Evolutionary conservation across 1,140 invertebrate genomes (phyloP).

Genomic region (Calliphora vicina): DNA sequence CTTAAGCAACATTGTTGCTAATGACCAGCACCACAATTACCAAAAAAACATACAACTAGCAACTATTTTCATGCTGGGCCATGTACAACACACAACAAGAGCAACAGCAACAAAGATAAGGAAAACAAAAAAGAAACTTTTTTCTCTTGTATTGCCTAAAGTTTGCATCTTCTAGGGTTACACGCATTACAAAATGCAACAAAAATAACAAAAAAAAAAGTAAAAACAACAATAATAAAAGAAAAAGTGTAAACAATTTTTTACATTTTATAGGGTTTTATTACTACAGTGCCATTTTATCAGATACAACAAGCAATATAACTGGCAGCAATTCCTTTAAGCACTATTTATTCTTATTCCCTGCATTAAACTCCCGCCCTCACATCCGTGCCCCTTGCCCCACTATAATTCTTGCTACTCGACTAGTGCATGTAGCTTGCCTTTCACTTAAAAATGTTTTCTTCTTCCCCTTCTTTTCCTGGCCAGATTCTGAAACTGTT

Average conservation of each 20-base stretch:
- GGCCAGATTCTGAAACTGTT: too few species aligned
- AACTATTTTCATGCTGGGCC: not conserved
- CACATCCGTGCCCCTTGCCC: not conserved
- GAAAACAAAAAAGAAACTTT: not conserved
- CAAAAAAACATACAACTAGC: not conserved
- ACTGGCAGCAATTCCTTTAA: constrained; percentile 8
- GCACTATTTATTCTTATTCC: not conserved
- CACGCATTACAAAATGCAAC: not conserved
- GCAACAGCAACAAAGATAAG: not conserved
- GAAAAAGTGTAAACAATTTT: constrained; percentile 5
- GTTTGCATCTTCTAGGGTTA: constrained; percentile 5
- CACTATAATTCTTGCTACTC: not conserved
- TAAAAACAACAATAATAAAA: not conserved
- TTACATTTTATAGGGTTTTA: not conserved
- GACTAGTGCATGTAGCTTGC: too few species aligned
- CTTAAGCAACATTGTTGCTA: constrained; percentile 9
- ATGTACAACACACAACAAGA: not conserved
- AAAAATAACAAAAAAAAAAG: not conserved
- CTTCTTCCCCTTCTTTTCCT: not conserved
- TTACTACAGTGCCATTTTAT: constrained; percentile 2
- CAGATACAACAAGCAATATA: constrained; percentile 1
- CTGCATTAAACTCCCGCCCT: not conserved
- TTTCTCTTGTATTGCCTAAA: not conserved
- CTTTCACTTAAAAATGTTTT: not conserved
- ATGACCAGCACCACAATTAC: constrained; percentile 15